Percentiles rank a stretch among this genome's conserved stretches.
phyloP scores from a whole-genome alignment of 2,113 vertebrate species.

The Lanius collurio region DNA sequence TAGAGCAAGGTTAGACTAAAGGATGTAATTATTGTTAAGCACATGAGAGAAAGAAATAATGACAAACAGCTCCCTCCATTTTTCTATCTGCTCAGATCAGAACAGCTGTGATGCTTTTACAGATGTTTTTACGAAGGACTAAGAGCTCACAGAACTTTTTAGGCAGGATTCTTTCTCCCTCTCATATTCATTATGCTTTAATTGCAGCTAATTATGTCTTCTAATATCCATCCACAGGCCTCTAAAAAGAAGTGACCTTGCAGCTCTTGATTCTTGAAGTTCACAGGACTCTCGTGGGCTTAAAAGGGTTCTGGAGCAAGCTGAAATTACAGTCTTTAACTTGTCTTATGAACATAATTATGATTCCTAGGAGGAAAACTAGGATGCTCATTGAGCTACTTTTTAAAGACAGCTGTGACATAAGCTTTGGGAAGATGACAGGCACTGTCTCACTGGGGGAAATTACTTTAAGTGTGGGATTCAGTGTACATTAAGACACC shows the following conservation, averaged over 20 bases:
- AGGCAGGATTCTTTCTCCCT: neutral
- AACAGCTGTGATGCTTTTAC: neutral
- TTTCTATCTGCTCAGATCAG: neutral
- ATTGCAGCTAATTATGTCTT: neutral
- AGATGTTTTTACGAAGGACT: neutral
- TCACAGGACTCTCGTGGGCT: neutral
- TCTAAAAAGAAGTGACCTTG: neutral
- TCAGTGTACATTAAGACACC: neutral
- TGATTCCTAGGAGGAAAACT: neutral
- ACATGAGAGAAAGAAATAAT: neutral
- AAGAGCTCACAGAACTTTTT: neutral
- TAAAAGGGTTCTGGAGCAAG: neutral
- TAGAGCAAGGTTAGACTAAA: neutral
- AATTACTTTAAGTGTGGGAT: neutral
- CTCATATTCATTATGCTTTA: neutral
- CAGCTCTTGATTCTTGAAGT: neutral
- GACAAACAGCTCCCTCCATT: neutral
- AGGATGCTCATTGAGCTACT: neutral
- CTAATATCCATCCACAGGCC: neutral
- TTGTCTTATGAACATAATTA: neutral
- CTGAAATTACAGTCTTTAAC: neutral
- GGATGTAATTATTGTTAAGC: neutral
- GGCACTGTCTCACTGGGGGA: neutral
- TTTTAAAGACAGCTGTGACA: neutral
- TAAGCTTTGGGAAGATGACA: neutral